Evolutionary conservation across 2,113 vertebrate genomes (phyloP).

Genomic region (Dromiciops gliroides): DNA sequence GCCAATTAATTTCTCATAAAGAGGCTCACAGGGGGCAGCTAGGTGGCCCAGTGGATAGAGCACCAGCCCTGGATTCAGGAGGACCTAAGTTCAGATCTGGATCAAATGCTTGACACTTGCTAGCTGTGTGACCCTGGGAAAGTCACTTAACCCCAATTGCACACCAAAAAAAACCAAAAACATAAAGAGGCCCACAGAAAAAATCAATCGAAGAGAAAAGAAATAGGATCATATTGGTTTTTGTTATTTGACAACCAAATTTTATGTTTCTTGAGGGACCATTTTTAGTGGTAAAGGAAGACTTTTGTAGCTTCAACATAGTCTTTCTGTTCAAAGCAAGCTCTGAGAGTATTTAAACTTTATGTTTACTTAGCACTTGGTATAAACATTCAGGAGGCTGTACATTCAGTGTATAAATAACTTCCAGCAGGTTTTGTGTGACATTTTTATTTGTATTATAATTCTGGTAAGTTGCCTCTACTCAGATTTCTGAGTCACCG

Average conservation of each 20-base stretch:
- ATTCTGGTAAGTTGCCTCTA: background rate
- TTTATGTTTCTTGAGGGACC: background rate
- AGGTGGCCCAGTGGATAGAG: too few species aligned
- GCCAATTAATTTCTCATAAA: background rate
- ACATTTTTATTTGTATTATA: background rate
- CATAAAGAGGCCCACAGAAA: background rate
- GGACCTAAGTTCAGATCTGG: too few species aligned
- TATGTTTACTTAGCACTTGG: background rate
- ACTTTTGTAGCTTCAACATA: background rate
- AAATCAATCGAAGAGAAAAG: slow-evolving; percentile 40
- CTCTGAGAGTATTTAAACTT: background rate
- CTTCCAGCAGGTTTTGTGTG: background rate
- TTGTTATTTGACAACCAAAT: background rate
- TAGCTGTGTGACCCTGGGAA: too few species aligned
- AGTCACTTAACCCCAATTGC: too few species aligned
- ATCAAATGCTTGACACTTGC: too few species aligned
- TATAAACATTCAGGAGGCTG: background rate
- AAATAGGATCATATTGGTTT: slow-evolving; percentile 46
- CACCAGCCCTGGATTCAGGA: too few species aligned
- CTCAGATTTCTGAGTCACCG: background rate
- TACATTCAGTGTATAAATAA: background rate
- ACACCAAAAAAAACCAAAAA: too few species aligned
- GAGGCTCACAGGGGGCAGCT: too few species aligned
- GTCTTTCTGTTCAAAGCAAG: background rate
- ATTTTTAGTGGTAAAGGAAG: background rate